Evolutionary conservation across 92 coral and sea anemone genomes (phyloP).

Genomic region (Diadumene lineata): DNA sequence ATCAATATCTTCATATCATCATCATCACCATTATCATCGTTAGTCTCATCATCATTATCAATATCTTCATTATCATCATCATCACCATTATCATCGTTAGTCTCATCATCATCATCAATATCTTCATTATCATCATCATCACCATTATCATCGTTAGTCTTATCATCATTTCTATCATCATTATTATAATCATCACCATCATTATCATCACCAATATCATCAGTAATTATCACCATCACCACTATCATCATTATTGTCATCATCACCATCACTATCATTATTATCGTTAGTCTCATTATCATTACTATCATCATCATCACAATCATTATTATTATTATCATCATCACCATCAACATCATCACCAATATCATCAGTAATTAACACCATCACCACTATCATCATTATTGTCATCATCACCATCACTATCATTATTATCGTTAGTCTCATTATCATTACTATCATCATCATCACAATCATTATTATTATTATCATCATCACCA

Average conservation of each 20-base stretch:
- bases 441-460: not conserved
- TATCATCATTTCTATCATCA: too few relatives aligned
- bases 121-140: too few relatives aligned
- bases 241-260: not conserved
- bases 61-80: too few relatives aligned
- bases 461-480: not conserved
- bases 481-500: conserved; percentile 1
- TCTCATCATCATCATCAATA: too few relatives aligned
- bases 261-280: not conserved
- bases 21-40: too few relatives aligned
- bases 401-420: not conserved
- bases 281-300: not conserved
- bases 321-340: not conserved
- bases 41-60: too few relatives aligned
- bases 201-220: too few relatives aligned
- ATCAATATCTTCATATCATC: too few relatives aligned
- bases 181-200: too few relatives aligned
- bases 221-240: not conserved
- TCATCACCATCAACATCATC: not conserved
- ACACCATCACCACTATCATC: not conserved
- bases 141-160: too few relatives aligned
- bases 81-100: too few relatives aligned
- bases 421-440: not conserved
- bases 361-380: not conserved
- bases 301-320: not conserved